A percentile compares a stretch with the other conserved stretches of the same genome.
These are phyloP conservation scores for Esperia sulphurella DNA, from an alignment of 2,888 invertebrate genomes.

Conservation along the genomic window DNA sequence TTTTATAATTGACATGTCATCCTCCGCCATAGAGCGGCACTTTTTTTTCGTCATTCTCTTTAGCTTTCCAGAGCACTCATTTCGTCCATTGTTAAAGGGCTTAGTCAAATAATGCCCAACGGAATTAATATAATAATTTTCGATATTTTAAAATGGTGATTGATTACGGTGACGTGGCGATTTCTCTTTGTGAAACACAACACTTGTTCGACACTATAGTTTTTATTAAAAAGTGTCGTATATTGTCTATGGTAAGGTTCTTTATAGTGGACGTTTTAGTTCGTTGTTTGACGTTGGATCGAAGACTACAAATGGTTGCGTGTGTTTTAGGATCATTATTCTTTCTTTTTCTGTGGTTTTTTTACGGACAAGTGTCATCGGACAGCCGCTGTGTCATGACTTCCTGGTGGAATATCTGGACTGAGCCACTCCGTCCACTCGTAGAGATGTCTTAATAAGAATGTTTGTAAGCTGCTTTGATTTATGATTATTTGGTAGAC, in stretches of 20 bases:
- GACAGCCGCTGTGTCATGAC: constrained; percentile 20
- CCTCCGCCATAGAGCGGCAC: constrained; percentile 39
- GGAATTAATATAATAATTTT: constrained; percentile 75
- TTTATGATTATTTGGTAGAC: constrained; percentile 7
- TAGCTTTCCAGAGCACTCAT: constrained; percentile 58
- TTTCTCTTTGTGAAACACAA: constrained; percentile 36
- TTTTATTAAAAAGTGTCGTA: constrained; percentile 26
- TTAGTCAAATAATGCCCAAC: constrained; percentile 72
- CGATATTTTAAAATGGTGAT: constrained; percentile 71
- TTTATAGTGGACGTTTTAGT: constrained; percentile 15
- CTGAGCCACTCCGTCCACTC: constrained; percentile 2
- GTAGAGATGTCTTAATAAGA: constrained; percentile 19
- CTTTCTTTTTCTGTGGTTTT: constrained; percentile 11
- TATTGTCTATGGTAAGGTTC: constrained; percentile 32
- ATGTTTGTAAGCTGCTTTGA: constrained; percentile 9
- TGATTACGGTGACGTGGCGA: constrained; percentile 69
- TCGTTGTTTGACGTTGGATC: constrained; percentile 6
- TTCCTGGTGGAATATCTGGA: constrained; percentile 15
- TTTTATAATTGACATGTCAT: constrained; percentile 75
- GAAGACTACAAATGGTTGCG: constrained; percentile 2
- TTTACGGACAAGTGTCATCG: constrained; percentile 28
- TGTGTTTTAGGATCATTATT: constrained; percentile 11
- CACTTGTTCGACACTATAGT: constrained; percentile 26
- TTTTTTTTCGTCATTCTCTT: constrained; percentile 38
- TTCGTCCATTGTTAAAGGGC: constrained; percentile 58